Base-by-base conservation (phyloP, 2,797 vertebrate genomes). In the Gila robusta region DNA sequence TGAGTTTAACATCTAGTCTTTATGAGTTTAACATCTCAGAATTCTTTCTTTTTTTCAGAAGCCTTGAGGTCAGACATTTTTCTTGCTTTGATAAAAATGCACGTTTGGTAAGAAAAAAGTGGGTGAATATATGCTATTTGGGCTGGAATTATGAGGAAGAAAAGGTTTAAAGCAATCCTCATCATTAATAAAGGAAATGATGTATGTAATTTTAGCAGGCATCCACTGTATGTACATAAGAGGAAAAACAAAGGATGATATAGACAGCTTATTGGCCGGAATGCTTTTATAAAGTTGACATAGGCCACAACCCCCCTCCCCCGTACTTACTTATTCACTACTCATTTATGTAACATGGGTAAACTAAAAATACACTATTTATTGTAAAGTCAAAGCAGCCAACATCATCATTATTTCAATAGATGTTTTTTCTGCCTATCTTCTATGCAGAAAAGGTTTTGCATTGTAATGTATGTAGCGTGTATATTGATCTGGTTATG, bases 331-430 rank as follows among this genome's bases (percentile, higher is more conserved):
- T 69, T 56, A 88, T 62, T 69, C 47, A 49, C 37, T 32, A 64
- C 52, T 92, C 88, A 87, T 73, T 85, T 90, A 87, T 89, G 86
- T 91, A 85, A 87, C 85, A 82, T 86, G 78, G 86, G 78, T 89
- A 86, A 82, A 90, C 88, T 88, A 83, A 69, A 73, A 66, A 52
- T 79, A 79, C 52, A 83, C 82, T 95, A 94, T 94, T 95, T 95
- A 94, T 93, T 95, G 92, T 92, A 92, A 92, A 94, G 91, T 90
- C 69, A 87, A 90, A 89, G 35, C 64, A 86, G 83, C 82, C 80
- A 86, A 84, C 85, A 71, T 78, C 56, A 86, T 90, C 89, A 89
- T 91, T 86, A 32, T 14, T 74, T 49, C 10, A 82, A 86, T 62
- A 81, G 85, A 91, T 91, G 91, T 88, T 91, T 59, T 12, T 59